These are phyloP conservation scores for Pipra filicauda DNA, from an alignment of 2,113 vertebrate genomes.

Conservation along the genomic window DNA sequence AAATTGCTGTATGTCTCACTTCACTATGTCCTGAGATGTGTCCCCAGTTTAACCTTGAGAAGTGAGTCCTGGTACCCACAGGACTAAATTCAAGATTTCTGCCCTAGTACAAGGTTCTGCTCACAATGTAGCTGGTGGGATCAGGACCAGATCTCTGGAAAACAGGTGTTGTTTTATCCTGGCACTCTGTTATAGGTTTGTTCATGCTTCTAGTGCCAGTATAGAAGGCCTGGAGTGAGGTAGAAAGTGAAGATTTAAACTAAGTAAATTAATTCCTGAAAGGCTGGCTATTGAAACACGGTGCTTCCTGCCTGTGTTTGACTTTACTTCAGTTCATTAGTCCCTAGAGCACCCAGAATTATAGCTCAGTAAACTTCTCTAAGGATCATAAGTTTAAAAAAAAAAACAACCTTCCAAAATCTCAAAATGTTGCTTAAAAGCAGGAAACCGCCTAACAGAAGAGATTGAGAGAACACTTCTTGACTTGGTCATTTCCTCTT, in stretches of 20 bases:
- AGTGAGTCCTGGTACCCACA: background rate
- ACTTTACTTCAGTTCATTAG: conserved; percentile 44
- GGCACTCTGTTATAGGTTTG: background rate
- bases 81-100: background rate
- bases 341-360: conserved; percentile 48
- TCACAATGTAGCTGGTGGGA: background rate
- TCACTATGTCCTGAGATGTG: background rate
- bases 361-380: conserved; percentile 46
- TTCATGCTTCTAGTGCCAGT: background rate
- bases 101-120: fast-evolving
- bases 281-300: conserved; percentile 8
- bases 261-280: background rate
- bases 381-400: background rate
- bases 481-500: conserved; percentile 1
- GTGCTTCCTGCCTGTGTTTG: conserved; percentile 20
- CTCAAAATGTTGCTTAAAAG: background rate
- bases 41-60: background rate
- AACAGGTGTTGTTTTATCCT: background rate
- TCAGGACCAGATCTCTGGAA: background rate
- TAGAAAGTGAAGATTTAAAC: background rate
- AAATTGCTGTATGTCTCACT: background rate
- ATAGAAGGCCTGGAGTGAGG: background rate
- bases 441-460: background rate
- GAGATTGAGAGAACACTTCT: background rate
- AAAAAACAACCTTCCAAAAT: background rate